Base-by-base conservation (phyloP, 1,140 invertebrate species). In the Luehdorfia chinensis region DNA sequence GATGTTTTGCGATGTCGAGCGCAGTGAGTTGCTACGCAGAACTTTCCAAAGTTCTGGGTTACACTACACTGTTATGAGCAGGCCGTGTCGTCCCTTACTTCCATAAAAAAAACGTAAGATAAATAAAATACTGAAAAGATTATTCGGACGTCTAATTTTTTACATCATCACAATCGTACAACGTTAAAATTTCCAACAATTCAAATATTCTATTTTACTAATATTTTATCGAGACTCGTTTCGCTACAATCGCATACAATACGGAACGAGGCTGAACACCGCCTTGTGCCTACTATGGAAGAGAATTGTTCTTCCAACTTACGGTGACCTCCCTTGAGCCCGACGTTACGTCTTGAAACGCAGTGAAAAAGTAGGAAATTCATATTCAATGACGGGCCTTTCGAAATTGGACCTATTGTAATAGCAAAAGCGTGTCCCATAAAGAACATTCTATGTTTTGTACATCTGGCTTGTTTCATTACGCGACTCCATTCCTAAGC, bases 381-480 rank as follows among this genome's bases (percentile, higher is more conserved):
- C 36, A 39, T 52, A 66, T 50, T 43, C 54, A 39, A 51, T 54
- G 59, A 62, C 45, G 59, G 72, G 21, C 64, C 66, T 53, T 50
- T 23, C 59, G 41, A 68, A 59, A 64, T 59, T 73, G 66, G 66
- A 50, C 51, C 28, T 33, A 39, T 54, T 60, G 63, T 75, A 73
- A 75, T 68, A 75, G 66, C 71, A 55, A 68, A 74, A 74, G 59
- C 68, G 70, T 77, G 74, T 68, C 64, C 54, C 70, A 74, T 77
- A 77, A 74, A 70, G 68, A 64, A 73, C 60, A 69, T 67, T 66
- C 63, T 64, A 64, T 74, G 62, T 72, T 72, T 69, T 67, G 63
- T 68, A 72, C 71, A 74, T 72, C 63, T 69, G 66, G 59, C 59
- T 63, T 62, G 56, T 75, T 75, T 70, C 68, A 72, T 70, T 67